phyloP scores from a whole-genome alignment of 2,797 vertebrate genomes.

The Anguilla marmorata region DNA sequence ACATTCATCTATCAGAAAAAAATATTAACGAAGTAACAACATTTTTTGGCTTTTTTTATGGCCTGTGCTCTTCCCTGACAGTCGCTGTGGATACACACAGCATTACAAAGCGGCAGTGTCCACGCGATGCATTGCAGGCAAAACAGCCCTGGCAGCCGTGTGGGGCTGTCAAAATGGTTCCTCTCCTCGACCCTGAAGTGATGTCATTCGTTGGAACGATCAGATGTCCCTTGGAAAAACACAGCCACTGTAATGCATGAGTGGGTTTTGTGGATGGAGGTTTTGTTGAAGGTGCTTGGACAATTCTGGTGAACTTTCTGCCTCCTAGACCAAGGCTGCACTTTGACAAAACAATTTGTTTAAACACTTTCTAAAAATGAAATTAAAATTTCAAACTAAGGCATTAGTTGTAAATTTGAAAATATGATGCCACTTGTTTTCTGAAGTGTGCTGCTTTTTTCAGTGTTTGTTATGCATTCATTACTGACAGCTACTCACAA shows the following conservation, averaged over 20 bases:
- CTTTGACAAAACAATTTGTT: conserved; percentile 5
- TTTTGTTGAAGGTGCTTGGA: conserved; percentile 48
- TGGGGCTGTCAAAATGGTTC: neutral
- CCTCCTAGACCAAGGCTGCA: conserved; percentile 15
- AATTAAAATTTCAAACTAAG: conserved; percentile 48
- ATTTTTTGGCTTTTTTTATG: conserved; percentile 36
- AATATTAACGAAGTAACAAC: conserved; percentile 22
- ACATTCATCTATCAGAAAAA: neutral
- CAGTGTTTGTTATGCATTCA: conserved; percentile 27
- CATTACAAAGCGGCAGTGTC: conserved; percentile 53
- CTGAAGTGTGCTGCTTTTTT: conserved; percentile 30
- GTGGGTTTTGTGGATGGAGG: conserved; percentile 49
- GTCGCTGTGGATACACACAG: conserved; percentile 49
- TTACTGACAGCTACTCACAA: conserved; percentile 37
- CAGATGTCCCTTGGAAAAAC: conserved; percentile 17
- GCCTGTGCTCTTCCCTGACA: conserved; percentile 37
- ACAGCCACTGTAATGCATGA: conserved; percentile 45
- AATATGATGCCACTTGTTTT: conserved; percentile 42
- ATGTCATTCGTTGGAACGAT: conserved; percentile 8
- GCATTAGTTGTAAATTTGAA: conserved; percentile 34
- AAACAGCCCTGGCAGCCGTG: neutral
- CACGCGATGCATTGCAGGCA: conserved; percentile 12
- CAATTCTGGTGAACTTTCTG: conserved; percentile 40
- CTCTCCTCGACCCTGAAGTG: neutral
- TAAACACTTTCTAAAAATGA: conserved; percentile 26